Evolutionary conservation across 1,140 invertebrate species (phyloP).

Genomic region (Anthonomus grandis): DNA sequence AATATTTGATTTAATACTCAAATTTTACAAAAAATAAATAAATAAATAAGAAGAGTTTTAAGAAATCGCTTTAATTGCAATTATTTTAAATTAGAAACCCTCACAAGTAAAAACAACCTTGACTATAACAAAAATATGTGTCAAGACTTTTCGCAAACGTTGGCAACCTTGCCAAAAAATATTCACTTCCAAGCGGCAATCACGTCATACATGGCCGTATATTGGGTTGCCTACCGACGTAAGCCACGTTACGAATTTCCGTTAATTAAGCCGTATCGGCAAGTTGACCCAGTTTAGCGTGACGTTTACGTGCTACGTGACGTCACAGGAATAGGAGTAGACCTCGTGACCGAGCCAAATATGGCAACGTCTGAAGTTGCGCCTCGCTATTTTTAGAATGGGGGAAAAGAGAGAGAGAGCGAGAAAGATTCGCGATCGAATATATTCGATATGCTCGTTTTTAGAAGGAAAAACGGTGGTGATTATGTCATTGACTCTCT

Average conservation of each 20-base stretch:
- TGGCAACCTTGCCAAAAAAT: slow-evolving; percentile 1
- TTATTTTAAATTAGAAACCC: too few relatives aligned
- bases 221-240: slow-evolving; percentile 16
- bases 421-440: slow-evolving; percentile 6
- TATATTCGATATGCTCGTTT: too few relatives aligned
- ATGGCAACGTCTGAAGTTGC: slow-evolving; percentile 12
- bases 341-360: slow-evolving; percentile 18
- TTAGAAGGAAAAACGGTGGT: slow-evolving; percentile 12
- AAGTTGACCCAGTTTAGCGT: slow-evolving; percentile 12
- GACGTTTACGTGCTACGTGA: too few relatives aligned
- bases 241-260: not conserved
- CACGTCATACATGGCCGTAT: slow-evolving; percentile 2
- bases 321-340: slow-evolving; percentile 19
- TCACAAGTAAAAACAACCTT: too few relatives aligned
- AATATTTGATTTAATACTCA: too few relatives aligned
- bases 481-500: slow-evolving; percentile 21
- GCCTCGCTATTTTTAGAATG: slow-evolving; percentile 21
- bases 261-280: not conserved
- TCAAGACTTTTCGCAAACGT: not conserved
- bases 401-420: slow-evolving; percentile 8
- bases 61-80: too few relatives aligned
- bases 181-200: not conserved
- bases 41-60: too few relatives aligned
- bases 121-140: too few relatives aligned
- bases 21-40: too few relatives aligned